Conservation (phyloP, 2,113 vertebrate genomes). For the Corythornis vintsioides region DNA sequence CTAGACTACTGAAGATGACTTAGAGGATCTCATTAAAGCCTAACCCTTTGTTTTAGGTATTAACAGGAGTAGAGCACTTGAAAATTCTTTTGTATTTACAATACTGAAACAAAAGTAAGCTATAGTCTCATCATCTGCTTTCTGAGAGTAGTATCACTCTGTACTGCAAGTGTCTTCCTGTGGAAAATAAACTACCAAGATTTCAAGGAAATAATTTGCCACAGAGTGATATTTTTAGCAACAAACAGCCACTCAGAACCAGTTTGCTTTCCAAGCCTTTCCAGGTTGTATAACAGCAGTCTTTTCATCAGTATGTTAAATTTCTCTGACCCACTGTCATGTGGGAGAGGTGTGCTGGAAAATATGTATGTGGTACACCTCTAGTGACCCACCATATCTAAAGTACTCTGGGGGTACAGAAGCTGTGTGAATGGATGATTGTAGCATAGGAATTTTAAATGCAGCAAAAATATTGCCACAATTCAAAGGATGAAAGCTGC, state of each 20-base stretch:
- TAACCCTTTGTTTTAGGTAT: background rate
- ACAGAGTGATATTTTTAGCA: background rate
- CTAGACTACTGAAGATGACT: background rate
- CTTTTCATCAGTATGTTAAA: background rate
- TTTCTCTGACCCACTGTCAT: background rate
- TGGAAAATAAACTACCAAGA: background rate
- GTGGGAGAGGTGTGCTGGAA: background rate
- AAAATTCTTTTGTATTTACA: background rate
- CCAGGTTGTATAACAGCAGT: background rate
- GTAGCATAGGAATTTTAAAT: background rate
- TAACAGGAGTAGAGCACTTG: background rate
- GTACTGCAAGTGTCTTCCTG: background rate
- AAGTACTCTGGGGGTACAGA: background rate
- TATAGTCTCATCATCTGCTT: background rate
- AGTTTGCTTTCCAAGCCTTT: background rate
- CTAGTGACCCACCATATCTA: background rate
- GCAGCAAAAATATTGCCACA: background rate
- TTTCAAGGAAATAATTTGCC: background rate
- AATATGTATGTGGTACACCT: background rate
- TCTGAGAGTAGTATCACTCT: fast-evolving
- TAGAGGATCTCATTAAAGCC: background rate
- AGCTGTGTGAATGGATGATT: background rate
- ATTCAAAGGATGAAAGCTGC: background rate
- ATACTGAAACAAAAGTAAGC: background rate
- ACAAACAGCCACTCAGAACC: background rate